Percentiles rank a stretch among this genome's conserved stretches.
Evolutionary conservation across 2,888 invertebrate species (phyloP).

Genomic region (Callinectes sapidus): DNA sequence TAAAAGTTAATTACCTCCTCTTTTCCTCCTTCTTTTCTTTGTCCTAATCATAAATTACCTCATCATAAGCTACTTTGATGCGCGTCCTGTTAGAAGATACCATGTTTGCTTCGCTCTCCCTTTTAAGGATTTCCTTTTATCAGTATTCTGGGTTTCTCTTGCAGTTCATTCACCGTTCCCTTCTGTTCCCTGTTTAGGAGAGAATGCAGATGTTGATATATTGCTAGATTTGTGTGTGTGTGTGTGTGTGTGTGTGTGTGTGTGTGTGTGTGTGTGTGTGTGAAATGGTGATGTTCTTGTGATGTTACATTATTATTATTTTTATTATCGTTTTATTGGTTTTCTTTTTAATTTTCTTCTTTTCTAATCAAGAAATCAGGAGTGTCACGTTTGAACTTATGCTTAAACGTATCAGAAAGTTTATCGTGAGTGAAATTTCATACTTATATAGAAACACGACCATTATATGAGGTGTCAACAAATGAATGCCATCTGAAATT

Average conservation of each 20-base stretch:
- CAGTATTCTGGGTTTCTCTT: not conserved
- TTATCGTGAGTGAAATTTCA: no score
- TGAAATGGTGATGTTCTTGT: not conserved
- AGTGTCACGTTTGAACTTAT: no score
- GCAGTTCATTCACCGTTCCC: not conserved
- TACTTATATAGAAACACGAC: no score
- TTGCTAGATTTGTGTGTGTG: not conserved
- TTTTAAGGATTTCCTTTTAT: not conserved
- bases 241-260: conserved; percentile 10
- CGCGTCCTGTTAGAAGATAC: not conserved
- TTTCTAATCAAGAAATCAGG: no score
- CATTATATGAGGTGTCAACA: no score
- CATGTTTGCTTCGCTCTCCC: not conserved
- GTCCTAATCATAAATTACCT: not conserved
- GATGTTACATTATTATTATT: no score
- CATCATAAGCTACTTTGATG: not conserved
- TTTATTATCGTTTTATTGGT: no score
- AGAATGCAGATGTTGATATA: not conserved
- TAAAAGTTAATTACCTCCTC: no score
- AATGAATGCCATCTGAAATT: no score
- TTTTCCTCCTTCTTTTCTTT: not conserved
- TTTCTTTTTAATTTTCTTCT: no score
- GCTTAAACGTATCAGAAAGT: no score
- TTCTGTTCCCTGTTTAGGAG: not conserved
- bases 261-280: conserved; percentile 23